A percentile compares a stretch with the other conserved stretches of the same genome.
Evolutionary conservation across 2,888 invertebrate species (phyloP).

Genomic region (Isoperla grammatica): DNA sequence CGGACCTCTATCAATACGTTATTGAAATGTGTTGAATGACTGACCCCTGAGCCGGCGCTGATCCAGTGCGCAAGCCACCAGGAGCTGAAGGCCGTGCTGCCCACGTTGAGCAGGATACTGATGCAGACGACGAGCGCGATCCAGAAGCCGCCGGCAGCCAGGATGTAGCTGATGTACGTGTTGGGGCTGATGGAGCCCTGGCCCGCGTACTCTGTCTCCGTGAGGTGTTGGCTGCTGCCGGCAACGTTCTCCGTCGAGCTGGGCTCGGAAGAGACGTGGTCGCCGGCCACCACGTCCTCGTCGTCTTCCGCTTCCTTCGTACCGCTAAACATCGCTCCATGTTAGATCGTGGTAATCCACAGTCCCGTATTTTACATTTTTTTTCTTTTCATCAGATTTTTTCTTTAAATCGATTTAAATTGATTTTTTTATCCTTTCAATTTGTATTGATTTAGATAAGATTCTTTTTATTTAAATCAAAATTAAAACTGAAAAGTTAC

Average conservation of each 20-base stretch:
- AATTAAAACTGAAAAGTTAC: too few relatives aligned
- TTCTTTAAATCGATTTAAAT: too few relatives aligned
- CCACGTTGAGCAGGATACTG: conserved; percentile 48
- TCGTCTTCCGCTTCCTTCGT: too few relatives aligned
- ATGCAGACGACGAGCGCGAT: conserved; percentile 43
- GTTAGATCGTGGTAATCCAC: too few relatives aligned
- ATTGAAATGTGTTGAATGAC: too few relatives aligned
- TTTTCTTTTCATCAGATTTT: too few relatives aligned
- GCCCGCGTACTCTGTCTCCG: conserved; percentile 40
- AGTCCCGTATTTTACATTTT: too few relatives aligned
- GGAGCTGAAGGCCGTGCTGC: conserved; percentile 50
- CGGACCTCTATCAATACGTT: too few relatives aligned
- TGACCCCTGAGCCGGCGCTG: conserved; percentile 41
- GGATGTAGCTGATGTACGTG: conserved; percentile 48
- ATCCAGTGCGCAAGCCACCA: conserved; percentile 58
- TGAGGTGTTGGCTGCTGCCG: conserved; percentile 33
- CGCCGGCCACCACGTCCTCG: not conserved
- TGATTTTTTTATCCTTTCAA: too few relatives aligned
- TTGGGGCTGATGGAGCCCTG: conserved; percentile 41
- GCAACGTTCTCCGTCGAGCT: not conserved
- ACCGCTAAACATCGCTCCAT: too few relatives aligned
- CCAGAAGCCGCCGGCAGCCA: conserved; percentile 48
- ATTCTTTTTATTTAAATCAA: too few relatives aligned
- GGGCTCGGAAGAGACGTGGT: conserved; percentile 7
- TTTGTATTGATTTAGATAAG: too few relatives aligned